Conservation (phyloP, 1,140 invertebrate species). For the Wiebesia pumilae region DNA sequence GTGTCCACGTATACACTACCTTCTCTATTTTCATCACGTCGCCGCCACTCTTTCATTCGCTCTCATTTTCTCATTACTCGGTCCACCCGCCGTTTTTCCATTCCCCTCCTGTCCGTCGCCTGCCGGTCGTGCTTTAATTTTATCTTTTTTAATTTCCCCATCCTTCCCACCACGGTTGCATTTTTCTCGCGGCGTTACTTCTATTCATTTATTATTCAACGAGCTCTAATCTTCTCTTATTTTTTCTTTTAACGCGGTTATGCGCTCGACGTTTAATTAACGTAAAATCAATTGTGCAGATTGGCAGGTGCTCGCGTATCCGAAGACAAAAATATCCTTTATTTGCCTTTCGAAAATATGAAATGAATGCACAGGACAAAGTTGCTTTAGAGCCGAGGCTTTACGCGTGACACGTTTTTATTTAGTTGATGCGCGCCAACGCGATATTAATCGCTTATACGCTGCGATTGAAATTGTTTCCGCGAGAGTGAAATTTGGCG, state of each 20-base stretch:
- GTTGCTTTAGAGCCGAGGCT: background rate
- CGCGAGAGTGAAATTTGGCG: background rate
- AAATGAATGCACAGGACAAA: background rate
- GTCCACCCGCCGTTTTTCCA: background rate
- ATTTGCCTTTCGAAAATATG: background rate
- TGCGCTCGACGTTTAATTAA: conserved; percentile 35
- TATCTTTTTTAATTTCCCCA: conserved; percentile 22
- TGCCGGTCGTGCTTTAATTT: background rate
- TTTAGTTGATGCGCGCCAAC: too few relatives aligned
- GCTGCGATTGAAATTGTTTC: too few relatives aligned
- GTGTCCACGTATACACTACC: background rate
- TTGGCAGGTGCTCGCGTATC: background rate
- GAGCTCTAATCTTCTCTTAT: background rate
- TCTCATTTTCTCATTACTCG: conserved; percentile 46
- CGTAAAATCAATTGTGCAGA: conserved; percentile 32
- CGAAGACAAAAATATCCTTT: background rate
- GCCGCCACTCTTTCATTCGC: conserved; percentile 36
- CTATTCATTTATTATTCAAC: conserved; percentile 32
- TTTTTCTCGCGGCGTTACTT: conserved; percentile 29
- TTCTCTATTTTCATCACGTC: conserved; percentile 38
- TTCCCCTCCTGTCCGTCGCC: background rate
- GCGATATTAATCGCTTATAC: too few relatives aligned
- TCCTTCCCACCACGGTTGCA: background rate
- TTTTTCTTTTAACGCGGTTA: background rate
- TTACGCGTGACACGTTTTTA: background rate